Evolutionary conservation across 2,113 vertebrate species (phyloP).

Genomic region (Otolemur garnettii): DNA sequence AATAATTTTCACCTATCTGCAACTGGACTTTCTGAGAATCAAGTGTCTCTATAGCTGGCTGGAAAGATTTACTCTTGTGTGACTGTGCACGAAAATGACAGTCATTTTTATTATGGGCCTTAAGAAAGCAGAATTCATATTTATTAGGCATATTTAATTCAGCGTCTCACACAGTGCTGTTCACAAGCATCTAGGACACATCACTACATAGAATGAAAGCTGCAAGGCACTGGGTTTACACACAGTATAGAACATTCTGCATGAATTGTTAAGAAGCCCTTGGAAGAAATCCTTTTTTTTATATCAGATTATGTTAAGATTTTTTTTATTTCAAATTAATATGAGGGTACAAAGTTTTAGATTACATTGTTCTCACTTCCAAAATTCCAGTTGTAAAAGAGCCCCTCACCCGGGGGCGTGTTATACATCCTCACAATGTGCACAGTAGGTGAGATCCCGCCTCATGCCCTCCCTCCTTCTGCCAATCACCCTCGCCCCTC

Average conservation of each 20-base stretch:
- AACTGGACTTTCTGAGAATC: background rate
- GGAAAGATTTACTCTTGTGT: background rate
- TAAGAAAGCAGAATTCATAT: conserved; percentile 19
- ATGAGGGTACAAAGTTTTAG: too few relatives aligned
- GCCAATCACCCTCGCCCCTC: too few relatives aligned
- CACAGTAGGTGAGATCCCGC: too few relatives aligned
- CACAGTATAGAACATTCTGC: background rate
- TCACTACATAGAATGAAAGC: background rate
- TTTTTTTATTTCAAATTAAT: too few relatives aligned
- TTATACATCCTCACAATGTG: too few relatives aligned
- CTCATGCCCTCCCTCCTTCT: too few relatives aligned
- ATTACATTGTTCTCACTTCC: too few relatives aligned
- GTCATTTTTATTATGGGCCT: background rate
- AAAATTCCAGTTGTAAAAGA: too few relatives aligned
- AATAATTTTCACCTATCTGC: background rate
- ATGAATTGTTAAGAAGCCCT: background rate
- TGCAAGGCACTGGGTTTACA: background rate
- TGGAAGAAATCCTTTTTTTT: background rate
- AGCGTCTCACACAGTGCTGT: background rate
- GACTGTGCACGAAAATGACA: background rate
- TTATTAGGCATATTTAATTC: conserved; percentile 43
- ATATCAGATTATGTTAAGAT: too few relatives aligned
- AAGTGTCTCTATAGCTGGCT: background rate
- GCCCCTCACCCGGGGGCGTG: too few relatives aligned
- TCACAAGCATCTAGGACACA: background rate